Conservation (phyloP, 2,888 invertebrate genomes). For the Copidosoma aretas region DNA sequence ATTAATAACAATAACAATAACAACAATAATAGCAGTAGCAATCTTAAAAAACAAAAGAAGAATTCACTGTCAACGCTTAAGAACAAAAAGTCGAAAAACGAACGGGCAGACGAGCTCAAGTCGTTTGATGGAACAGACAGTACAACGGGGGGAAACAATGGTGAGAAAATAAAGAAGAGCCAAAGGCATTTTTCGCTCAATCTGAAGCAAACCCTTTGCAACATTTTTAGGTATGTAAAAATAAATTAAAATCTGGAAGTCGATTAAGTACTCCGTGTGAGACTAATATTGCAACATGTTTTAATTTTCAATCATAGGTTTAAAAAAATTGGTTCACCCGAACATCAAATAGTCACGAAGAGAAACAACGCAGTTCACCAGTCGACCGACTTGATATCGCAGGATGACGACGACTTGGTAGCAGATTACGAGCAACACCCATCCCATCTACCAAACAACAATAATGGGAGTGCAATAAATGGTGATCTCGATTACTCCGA, state of each 20-base stretch:
- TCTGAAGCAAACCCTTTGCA: constrained; percentile 84
- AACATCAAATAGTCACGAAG: constrained; percentile 51
- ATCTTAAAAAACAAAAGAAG: constrained; percentile 69
- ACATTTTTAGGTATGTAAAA: constrained; percentile 75
- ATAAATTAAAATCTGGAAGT: background rate
- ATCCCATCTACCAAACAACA: constrained; percentile 52
- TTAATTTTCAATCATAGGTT: constrained; percentile 25
- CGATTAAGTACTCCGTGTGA: background rate
- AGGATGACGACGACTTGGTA: constrained; percentile 37
- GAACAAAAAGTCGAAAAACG: constrained; percentile 64
- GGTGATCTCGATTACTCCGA: constrained; percentile 41
- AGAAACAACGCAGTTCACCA: constrained; percentile 26
- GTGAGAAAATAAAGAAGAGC: constrained; percentile 70
- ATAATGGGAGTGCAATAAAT: constrained; percentile 48
- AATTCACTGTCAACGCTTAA: constrained; percentile 69
- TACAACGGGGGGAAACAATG: constrained; percentile 60
- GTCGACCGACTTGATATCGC: constrained; percentile 18
- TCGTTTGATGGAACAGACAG: constrained; percentile 42
- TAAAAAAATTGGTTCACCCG: constrained; percentile 66
- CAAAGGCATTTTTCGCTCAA: constrained; percentile 73
- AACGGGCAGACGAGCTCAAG: constrained; percentile 49
- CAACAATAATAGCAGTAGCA: constrained; percentile 64
- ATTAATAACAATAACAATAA: constrained; percentile 62
- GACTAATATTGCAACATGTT: no score
- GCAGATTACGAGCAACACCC: constrained; percentile 40